Percentiles rank a stretch among this genome's conserved stretches.
Conservation (phyloP, 2,797 vertebrate genomes). For the Parauchenoglanis ngamensis region DNA sequence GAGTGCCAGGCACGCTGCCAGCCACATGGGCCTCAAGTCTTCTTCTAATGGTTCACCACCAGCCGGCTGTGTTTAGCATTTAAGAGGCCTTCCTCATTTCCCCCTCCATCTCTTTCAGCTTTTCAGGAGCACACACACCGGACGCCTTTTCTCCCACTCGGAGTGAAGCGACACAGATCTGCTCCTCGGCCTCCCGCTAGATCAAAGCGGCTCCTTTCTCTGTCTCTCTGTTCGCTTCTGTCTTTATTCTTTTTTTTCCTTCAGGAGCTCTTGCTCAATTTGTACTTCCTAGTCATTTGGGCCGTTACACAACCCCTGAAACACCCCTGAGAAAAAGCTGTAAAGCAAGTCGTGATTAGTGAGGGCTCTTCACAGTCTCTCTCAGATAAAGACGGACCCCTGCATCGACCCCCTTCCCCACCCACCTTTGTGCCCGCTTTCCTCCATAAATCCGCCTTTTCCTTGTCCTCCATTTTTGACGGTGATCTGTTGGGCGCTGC, state of each 20-base stretch:
- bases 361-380: constrained; percentile 68
- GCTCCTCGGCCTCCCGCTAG: constrained; percentile 56
- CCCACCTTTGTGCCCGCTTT: constrained; percentile 56
- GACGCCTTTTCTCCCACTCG: constrained; percentile 51
- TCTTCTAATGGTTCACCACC: constrained; percentile 52
- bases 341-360: constrained; percentile 73
- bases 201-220: constrained; percentile 60
- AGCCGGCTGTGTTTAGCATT: constrained; percentile 52
- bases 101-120: constrained; percentile 56
- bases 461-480: constrained; percentile 75
- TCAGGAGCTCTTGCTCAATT: constrained; percentile 64
- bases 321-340: constrained; percentile 62
- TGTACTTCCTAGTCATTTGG: constrained; percentile 69
- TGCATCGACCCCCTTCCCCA: constrained; percentile 51
- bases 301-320: constrained; percentile 60
- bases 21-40: constrained; percentile 38
- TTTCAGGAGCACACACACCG: constrained; percentile 41
- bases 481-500: constrained; percentile 71
- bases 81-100: constrained; percentile 53
- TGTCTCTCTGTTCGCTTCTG: constrained; percentile 44
- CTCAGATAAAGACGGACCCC: constrained; percentile 52
- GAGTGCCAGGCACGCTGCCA: constrained; percentile 45
- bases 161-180: constrained; percentile 60
- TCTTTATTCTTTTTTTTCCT: constrained; percentile 44
- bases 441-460: constrained; percentile 78